A percentile compares a stretch with the other conserved stretches of the same genome.
Evolutionary conservation across 2,113 vertebrate genomes (phyloP).

Genomic region (Pangasianodon hypophthalmus): DNA sequence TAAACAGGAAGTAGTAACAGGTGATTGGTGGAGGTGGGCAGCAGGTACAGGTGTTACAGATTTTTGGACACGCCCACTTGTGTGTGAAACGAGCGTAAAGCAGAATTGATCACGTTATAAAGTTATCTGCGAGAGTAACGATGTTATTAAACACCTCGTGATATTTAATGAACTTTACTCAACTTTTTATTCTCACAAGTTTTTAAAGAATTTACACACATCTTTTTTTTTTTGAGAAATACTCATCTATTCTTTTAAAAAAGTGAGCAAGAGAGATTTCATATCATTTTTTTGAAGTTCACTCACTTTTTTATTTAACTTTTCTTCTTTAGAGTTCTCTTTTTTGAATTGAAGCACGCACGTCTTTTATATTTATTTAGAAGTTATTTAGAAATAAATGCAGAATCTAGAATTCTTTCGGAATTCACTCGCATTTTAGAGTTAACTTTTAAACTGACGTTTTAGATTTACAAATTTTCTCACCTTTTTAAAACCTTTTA

Average conservation of each 20-base stretch:
- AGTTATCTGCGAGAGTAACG: no score
- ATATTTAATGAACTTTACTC: no score
- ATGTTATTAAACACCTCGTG: no score
- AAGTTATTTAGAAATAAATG: not conserved
- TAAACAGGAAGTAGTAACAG: constrained; percentile 11
- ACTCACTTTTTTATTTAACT: not conserved
- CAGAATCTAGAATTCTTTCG: not conserved
- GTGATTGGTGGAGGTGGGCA: not conserved
- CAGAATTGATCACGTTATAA: no score
- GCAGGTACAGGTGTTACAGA: not conserved
- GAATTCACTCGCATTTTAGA: not conserved
- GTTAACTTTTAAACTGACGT: not conserved
- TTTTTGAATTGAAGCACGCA: no score
- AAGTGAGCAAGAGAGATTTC: not conserved
- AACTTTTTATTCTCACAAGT: no score
- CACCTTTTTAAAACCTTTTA: not conserved
- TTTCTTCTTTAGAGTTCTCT: not conserved
- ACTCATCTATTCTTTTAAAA: not conserved
- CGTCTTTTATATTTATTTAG: no score
- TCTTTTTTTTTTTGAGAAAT: not conserved
- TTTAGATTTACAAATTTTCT: not conserved
- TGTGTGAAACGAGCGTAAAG: not conserved
- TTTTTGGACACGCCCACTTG: not conserved
- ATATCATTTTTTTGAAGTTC: not conserved
- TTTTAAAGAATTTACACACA: not conserved